Percentiles rank a stretch among this genome's conserved stretches.
phyloP scores from a whole-genome alignment of 2,797 vertebrate species.

The Babyrousa celebensis region DNA sequence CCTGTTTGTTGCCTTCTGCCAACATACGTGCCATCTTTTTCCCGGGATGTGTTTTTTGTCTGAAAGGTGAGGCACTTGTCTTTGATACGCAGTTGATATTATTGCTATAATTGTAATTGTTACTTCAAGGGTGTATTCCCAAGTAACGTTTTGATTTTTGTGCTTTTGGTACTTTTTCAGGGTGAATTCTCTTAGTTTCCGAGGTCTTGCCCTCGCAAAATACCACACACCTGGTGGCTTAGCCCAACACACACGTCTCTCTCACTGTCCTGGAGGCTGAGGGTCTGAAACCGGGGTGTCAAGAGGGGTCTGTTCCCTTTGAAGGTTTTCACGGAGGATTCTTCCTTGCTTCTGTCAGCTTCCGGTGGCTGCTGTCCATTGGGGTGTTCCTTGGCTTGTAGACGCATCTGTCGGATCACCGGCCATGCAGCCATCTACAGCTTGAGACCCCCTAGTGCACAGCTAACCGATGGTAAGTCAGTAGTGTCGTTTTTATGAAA shows the following conservation, averaged over 20 bases:
- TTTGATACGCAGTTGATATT: neutral
- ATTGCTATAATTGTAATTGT: neutral
- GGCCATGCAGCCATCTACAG: accelerated
- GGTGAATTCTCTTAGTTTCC: neutral
- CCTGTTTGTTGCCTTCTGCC: neutral
- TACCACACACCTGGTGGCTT: neutral
- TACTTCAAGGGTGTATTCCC: neutral
- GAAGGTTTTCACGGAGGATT: neutral
- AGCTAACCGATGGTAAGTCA: neutral
- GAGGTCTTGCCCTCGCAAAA: neutral
- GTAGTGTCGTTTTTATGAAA: slow-evolving; percentile 62
- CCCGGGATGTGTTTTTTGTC: neutral
- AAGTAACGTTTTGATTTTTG: too few relatives aligned
- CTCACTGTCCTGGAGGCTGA: neutral
- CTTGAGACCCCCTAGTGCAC: neutral
- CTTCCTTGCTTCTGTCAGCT: neutral
- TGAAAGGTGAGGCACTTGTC: neutral
- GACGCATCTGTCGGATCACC: neutral
- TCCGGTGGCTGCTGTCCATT: neutral
- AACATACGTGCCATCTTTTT: too few relatives aligned
- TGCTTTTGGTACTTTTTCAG: neutral
- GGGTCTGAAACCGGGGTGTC: neutral
- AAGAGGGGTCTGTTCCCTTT: neutral
- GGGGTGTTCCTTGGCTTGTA: neutral
- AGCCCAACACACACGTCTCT: neutral